Evolutionary conservation across 2,888 invertebrate species (phyloP), one percentile per base, ranked within the genome.

Genomic region (Andrena marginata): DNA sequence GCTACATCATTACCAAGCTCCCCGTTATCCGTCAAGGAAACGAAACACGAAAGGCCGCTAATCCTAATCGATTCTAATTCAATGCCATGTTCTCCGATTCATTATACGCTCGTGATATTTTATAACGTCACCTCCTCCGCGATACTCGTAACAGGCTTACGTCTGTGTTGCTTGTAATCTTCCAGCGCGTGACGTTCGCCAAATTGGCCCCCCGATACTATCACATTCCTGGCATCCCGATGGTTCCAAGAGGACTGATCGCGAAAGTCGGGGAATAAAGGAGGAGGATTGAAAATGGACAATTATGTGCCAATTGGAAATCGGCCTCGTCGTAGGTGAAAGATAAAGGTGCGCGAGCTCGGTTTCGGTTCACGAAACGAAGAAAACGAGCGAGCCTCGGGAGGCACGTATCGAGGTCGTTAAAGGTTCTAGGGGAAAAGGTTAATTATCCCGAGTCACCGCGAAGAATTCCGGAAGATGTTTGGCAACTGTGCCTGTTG

Each of bases 361-460:
- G 54, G 64, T 48, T 59, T 76, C 59, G 82, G 56, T 82, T 68
- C 67, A 64, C 75, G 82, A 75, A 80, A 80, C 69, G 42, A 64
- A 51, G 42, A 5, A 26, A 68, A 80, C 70, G 65, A 62, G 54
- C 65, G 65, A 51, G 60, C 10, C 65, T 31, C 26, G 56, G 49
- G 2, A 31, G 75, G 75, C 63, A 81, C 81, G 71, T 78, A 89
- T 86, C 80, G 84, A 80, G 80, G 80, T 84, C 73, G 74, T 77
- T 84, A 84, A 80, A 84, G 84, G 80, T 85, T 80, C 77, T 75
- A 85, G 80, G 84, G 80, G 84, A 80, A 85, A 84, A 84, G 84
- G 80, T 85, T 85, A 85, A 85, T 85, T 85, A 80, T 77, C 77
- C 64, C 63, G 54, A 77, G 83, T 76, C 73, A 82, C 69, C 68